Base-by-base conservation (phyloP, 2,888 invertebrate species). In the Phaonia tiefii region DNA sequence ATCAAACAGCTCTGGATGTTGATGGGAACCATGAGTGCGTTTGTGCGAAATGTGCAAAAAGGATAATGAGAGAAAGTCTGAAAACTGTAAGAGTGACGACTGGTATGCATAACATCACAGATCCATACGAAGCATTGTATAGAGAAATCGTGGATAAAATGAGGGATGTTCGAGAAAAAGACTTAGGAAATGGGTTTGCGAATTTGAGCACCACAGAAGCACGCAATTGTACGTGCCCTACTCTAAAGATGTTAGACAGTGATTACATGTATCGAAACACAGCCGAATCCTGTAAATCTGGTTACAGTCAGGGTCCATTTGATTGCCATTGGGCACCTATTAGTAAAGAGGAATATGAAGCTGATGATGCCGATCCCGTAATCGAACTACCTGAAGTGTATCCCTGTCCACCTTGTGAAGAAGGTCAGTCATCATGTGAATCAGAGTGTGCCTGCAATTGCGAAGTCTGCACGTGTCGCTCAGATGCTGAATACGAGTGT, bases 281-380 rank as follows among this genome's bases (percentile, higher is more conserved):
- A 85, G 87, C 1, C 85, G 86, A 25, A 83, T 85, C 37, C 26
- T 84, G 66, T 22, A 83, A 66, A 25, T 85, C 84, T 0, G 87
- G 87, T 11, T 86, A 87, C 31, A 86, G 87, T 13, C 87, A 87
- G 74, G 87, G 86, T 4, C 86, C 89, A 1, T 89, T 86, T 72
- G 86, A 86, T 69, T 88, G 88, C 44, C 85, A 83, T 17, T 89
- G 88, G 88, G 83, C 85, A 31, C 84, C 86, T 0, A 25, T 86
- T 31, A 58, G n/a, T 37, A 77, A 77, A 17, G 86, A 89, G 63
- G 83, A 87, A 0, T 77, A 84, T 51, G 87, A 89, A 13, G 74
- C 56, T 8, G 77, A 77, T 51, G 46, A 65, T 2, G 83, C 79
- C 2, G 39, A 63, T 7, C 79, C 85, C 7, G 84, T 85, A 1